A percentile compares a stretch with the other conserved stretches of the same genome.
These are phyloP conservation scores for Crypturellus tataupa DNA, from an alignment of 2,797 vertebrate genomes.

Conservation along the genomic window DNA sequence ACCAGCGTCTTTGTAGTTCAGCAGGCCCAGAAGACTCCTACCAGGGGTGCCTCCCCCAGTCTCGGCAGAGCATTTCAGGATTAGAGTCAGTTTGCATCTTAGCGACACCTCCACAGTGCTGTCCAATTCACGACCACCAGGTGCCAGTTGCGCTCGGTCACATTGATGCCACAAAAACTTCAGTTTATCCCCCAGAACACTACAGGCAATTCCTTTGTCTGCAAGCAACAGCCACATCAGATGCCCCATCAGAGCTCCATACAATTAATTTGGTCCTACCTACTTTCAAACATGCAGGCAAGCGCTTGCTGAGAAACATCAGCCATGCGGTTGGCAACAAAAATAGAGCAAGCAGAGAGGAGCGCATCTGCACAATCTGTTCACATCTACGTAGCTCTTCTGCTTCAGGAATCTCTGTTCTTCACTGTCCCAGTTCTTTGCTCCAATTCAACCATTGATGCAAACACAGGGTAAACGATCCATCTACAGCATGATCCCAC, in stretches of 20 bases:
- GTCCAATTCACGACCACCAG: rapidly evolving
- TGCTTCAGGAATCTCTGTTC: background rate
- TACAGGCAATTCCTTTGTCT: background rate
- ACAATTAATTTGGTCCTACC: background rate
- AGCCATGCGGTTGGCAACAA: background rate
- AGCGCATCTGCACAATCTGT: background rate
- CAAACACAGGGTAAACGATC: rapidly evolving
- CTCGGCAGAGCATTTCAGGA: rapidly evolving
- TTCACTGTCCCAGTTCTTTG: background rate
- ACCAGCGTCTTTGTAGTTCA: rapidly evolving
- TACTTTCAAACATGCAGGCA: background rate
- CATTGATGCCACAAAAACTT: rapidly evolving
- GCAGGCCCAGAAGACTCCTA: background rate
- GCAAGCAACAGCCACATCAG: background rate
- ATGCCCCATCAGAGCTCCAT: background rate
- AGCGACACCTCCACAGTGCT: background rate
- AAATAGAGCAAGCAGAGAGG: background rate
- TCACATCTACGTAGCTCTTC: background rate
- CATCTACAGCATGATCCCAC: background rate
- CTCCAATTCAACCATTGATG: background rate
- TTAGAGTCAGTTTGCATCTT: background rate
- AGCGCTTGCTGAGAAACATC: background rate
- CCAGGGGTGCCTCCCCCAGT: background rate
- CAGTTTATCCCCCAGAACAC: background rate
- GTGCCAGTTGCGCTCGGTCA: background rate